Percentiles rank a stretch among this genome's conserved stretches.
Evolutionary conservation across 2,113 vertebrate species (phyloP).

Genomic region (Dicerorhinus sumatrensis): DNA sequence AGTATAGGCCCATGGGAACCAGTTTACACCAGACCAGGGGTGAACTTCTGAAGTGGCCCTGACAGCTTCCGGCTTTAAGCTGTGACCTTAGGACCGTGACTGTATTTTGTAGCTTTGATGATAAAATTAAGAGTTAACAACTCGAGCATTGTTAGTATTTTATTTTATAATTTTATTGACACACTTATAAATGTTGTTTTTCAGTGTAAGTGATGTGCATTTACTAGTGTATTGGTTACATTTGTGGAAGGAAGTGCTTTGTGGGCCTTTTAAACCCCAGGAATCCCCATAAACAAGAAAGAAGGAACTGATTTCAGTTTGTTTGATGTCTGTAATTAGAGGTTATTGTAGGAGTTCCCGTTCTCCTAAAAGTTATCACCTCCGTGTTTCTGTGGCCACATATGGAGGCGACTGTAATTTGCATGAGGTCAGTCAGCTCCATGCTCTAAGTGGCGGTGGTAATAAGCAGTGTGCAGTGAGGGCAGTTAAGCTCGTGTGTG

Average conservation of each 20-base stretch:
- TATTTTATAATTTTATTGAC: not conserved
- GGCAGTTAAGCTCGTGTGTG: not conserved
- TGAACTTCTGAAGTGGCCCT: not conserved
- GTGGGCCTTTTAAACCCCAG: not conserved
- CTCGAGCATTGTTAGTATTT: not conserved
- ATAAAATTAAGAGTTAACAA: not conserved
- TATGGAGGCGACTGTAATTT: not conserved
- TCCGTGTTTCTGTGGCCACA: not conserved
- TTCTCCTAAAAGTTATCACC: not conserved
- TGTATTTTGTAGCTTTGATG: not conserved
- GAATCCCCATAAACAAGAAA: not conserved
- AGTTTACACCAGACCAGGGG: not conserved
- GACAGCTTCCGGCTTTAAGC: not conserved
- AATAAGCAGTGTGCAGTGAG: not conserved
- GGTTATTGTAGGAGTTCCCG: not conserved
- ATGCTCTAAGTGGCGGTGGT: not conserved
- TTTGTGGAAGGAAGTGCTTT: not conserved
- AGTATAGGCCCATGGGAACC: not conserved
- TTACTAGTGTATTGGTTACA: not conserved
- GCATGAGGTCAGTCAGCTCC: not conserved
- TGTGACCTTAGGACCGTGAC: not conserved
- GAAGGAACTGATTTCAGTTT: constrained; percentile 18
- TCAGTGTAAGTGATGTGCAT: not conserved
- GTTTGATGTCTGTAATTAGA: constrained; percentile 55
- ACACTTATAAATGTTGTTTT: not conserved